These are phyloP conservation scores for Zaprionus tsacasi DNA, from an alignment of 1,140 invertebrate genomes.

Conservation along the genomic window DNA sequence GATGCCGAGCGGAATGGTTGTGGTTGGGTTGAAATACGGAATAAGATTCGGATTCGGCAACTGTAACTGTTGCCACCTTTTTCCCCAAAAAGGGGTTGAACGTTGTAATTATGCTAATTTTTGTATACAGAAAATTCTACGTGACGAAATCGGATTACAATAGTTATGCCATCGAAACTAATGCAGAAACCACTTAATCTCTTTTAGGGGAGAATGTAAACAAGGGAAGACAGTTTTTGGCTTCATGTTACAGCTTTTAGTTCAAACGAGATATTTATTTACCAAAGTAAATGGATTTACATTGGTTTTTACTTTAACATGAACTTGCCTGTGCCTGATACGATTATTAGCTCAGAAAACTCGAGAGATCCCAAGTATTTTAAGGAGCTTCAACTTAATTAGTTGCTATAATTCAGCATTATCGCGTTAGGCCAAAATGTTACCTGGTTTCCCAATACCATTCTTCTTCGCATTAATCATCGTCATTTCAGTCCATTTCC, in stretches of 20 bases:
- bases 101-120: slow-evolving; percentile 75
- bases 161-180: slow-evolving; percentile 17
- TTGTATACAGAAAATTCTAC: slow-evolving; percentile 57
- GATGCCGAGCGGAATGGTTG: slow-evolving; percentile 36
- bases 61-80: slow-evolving; percentile 13
- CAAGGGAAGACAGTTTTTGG: too few species aligned
- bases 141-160: slow-evolving; percentile 33
- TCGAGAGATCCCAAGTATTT: not conserved
- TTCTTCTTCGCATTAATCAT: slow-evolving; percentile 22
- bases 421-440: slow-evolving; percentile 17
- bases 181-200: slow-evolving; percentile 28
- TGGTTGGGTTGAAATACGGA: slow-evolving; percentile 3
- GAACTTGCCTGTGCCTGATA: not conserved
- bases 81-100: slow-evolving; percentile 57
- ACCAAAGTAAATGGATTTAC: not conserved
- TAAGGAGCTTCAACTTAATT: slow-evolving; percentile 7
- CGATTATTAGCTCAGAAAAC: not conserved
- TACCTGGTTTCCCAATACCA: slow-evolving; percentile 13
- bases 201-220: not conserved
- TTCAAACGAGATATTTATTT: not conserved
- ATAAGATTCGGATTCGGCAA: not conserved
- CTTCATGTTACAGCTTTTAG: not conserved
- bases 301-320: not conserved
- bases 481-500: slow-evolving; percentile 12
- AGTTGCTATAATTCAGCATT: slow-evolving; percentile 21